phyloP scores from a whole-genome alignment of 2,797 vertebrate genomes.

The Sebastolobus altivelis region DNA sequence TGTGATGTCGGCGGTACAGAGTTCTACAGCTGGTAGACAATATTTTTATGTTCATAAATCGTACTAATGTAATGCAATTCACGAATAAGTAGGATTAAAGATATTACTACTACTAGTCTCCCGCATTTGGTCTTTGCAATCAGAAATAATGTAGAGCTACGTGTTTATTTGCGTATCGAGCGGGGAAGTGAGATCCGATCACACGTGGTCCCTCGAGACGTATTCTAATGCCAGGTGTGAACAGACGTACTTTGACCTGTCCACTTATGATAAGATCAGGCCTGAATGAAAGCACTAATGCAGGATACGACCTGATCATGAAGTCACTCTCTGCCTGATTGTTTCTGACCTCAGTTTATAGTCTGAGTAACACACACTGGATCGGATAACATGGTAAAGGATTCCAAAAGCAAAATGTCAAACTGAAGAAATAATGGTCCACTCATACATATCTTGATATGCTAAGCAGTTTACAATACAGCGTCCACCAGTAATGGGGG shows the following conservation, averaged over 20 bases:
- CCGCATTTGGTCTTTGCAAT: no score
- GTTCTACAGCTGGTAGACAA: no score
- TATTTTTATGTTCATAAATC: accelerated
- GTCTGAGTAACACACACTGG: background rate
- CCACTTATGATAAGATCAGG: no score
- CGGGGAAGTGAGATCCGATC: no score
- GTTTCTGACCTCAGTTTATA: background rate
- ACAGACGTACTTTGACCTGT: no score
- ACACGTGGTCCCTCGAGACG: accelerated
- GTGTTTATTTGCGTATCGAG: no score
- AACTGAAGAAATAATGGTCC: conserved; percentile 14
- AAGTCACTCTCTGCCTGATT: background rate
- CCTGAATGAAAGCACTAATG: no score
- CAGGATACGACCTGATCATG: background rate
- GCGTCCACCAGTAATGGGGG: background rate
- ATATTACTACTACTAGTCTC: no score
- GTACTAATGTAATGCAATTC: no score
- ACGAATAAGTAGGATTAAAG: no score
- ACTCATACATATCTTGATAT: background rate
- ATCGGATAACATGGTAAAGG: conserved; percentile 7
- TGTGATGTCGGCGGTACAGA: no score
- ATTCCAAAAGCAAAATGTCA: conserved; percentile 32
- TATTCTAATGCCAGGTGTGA: no score
- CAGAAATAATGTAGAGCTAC: accelerated
- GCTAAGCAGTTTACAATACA: conserved; percentile 6